Evolutionary conservation across 2,888 invertebrate genomes (phyloP).

Genomic region (Aleiodes testaceus): DNA sequence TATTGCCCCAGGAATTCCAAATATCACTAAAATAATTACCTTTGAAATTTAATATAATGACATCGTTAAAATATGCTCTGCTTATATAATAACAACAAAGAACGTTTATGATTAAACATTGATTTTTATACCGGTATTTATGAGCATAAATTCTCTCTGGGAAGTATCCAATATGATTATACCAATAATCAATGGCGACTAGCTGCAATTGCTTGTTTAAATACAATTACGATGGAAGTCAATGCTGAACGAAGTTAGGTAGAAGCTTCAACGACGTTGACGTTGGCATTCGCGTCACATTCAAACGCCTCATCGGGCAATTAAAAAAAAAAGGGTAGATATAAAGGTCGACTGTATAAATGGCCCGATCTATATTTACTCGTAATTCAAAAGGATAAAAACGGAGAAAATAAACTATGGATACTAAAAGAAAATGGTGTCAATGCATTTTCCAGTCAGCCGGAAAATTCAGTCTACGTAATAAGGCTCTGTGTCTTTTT

Average conservation of each 20-base stretch:
- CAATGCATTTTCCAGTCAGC: constrained; percentile 31
- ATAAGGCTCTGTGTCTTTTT: constrained; percentile 12
- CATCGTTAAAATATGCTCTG: no score
- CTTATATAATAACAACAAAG: neutral
- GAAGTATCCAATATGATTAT: constrained; percentile 42
- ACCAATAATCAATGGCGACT: constrained; percentile 49
- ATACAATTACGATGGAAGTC: constrained; percentile 62
- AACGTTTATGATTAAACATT: constrained; percentile 6
- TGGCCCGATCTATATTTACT: constrained; percentile 5
- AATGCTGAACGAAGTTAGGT: constrained; percentile 52
- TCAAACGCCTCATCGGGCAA: constrained; percentile 31
- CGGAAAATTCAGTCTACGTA: neutral
- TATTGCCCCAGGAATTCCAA: no score
- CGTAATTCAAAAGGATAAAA: neutral
- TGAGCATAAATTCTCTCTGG: neutral
- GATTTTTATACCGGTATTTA: constrained; percentile 17
- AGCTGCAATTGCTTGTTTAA: constrained; percentile 49
- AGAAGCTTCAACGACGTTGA: constrained; percentile 28
- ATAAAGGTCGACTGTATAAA: constrained; percentile 6
- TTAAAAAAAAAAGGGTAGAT: constrained; percentile 9
- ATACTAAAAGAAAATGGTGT: constrained; percentile 31
- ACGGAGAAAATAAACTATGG: neutral
- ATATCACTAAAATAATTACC: no score
- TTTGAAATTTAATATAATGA: no score
- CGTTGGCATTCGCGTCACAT: constrained; percentile 21